Evolutionary conservation across 1,140 invertebrate species (phyloP).

Genomic region (Macrobrachium nipponense): DNA sequence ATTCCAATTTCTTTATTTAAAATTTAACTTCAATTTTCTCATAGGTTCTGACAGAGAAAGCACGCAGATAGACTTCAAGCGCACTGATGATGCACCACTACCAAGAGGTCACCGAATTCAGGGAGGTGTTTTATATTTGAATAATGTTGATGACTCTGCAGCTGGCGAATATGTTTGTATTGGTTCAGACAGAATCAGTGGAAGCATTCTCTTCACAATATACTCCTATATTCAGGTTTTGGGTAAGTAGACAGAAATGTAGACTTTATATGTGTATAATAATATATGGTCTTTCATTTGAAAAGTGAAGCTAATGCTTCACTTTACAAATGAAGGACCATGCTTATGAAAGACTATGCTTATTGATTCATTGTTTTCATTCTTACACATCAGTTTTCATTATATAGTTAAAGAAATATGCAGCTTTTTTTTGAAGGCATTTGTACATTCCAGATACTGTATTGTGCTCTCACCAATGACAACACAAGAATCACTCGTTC

Average conservation of each 20-base stretch:
- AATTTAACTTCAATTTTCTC: background rate
- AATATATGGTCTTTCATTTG: background rate
- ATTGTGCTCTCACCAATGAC: too few species aligned
- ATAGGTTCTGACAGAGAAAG: conserved; percentile 2
- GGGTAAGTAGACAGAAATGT: conserved; percentile 70
- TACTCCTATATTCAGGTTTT: conserved; percentile 73
- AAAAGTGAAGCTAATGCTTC: background rate
- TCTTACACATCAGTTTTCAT: too few species aligned
- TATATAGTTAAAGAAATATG: too few species aligned
- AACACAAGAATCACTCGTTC: too few species aligned
- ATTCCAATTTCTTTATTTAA: too few species aligned
- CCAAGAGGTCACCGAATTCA: conserved; percentile 74
- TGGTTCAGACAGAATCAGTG: conserved; percentile 70
- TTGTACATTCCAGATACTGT: too few species aligned
- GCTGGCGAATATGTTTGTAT: conserved; percentile 85
- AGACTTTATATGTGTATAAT: background rate
- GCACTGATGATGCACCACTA: conserved; percentile 74
- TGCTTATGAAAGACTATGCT: too few species aligned
- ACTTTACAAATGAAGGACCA: too few species aligned
- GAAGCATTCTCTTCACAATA: conserved; percentile 69
- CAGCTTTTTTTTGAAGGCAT: too few species aligned
- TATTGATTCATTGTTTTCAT: too few species aligned
- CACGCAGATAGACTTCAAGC: conserved; percentile 72
- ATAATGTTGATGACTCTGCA: conserved; percentile 75
- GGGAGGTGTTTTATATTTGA: conserved; percentile 76